phyloP scores from a whole-genome alignment of 2,797 vertebrate species.

The Apogon talboti region DNA sequence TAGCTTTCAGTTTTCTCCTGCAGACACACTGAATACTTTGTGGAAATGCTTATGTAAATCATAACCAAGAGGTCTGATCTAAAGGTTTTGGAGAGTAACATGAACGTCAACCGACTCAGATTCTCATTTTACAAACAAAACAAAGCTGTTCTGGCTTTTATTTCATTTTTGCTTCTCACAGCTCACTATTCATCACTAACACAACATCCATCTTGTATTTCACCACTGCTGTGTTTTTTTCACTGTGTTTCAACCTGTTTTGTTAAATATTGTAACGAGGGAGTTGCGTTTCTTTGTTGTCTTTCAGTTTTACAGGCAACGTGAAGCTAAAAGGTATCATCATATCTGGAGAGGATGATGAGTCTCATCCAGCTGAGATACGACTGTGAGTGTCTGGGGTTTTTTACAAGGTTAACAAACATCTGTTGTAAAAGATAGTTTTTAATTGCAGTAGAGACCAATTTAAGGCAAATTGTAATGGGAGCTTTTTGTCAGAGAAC shows the following conservation, averaged over 20 bases:
- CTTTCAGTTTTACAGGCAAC: slow-evolving; percentile 93
- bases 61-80: too few species aligned
- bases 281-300: slow-evolving; percentile 48
- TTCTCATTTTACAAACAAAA: not conserved
- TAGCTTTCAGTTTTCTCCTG: not conserved
- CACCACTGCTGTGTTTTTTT: not conserved
- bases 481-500: too few species aligned
- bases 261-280: not conserved
- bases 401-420: not conserved
- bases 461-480: too few species aligned
- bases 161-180: slow-evolving; percentile 17
- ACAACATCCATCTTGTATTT: slow-evolving; percentile 9
- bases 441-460: too few species aligned
- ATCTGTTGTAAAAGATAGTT: too few species aligned
- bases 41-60: too few species aligned
- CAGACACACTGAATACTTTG: not conserved
- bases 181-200: not conserved
- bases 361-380: slow-evolving; percentile 92
- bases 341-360: slow-evolving; percentile 91
- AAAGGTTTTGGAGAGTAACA: too few species aligned
- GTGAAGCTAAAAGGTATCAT: slow-evolving; percentile 96
- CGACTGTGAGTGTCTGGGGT: slow-evolving; percentile 88
- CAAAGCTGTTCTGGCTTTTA: not conserved
- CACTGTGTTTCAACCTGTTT: not conserved
- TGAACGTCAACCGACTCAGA: too few species aligned